phyloP scores from a whole-genome alignment of 2,797 vertebrate genomes.

The Onychomys leucogaster region DNA sequence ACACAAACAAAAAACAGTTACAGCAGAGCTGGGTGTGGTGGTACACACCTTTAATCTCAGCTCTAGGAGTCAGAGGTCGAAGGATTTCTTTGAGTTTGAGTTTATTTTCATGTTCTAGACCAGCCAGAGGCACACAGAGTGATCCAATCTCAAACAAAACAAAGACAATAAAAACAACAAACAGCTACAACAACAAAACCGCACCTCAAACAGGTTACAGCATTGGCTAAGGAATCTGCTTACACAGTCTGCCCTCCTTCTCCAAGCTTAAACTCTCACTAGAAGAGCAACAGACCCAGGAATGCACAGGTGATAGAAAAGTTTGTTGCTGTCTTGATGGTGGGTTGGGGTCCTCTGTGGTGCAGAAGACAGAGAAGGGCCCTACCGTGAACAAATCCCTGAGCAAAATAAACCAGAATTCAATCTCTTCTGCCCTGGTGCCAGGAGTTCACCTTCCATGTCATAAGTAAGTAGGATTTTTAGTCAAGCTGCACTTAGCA shows the following conservation, averaged over 20 bases:
- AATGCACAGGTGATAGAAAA: too few relatives aligned
- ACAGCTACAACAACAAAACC: not conserved
- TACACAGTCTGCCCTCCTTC: not conserved
- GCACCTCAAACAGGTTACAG: fast-evolving
- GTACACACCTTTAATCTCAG: not conserved
- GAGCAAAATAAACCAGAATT: not conserved
- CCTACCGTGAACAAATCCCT: not conserved
- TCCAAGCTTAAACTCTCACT: not conserved
- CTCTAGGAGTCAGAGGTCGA: not conserved
- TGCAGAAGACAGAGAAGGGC: not conserved
- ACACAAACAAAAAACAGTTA: too few relatives aligned
- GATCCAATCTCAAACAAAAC: not conserved
- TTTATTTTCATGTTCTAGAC: not conserved
- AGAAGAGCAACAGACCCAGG: not conserved
- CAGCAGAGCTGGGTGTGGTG: not conserved
- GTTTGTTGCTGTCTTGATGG: too few relatives aligned
- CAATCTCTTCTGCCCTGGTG: not conserved
- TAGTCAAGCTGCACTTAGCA: not conserved
- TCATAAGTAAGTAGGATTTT: not conserved
- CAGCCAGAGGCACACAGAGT: not conserved
- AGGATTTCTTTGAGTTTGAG: not conserved
- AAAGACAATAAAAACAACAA: not conserved
- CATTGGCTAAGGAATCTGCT: not conserved
- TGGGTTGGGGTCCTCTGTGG: not conserved
- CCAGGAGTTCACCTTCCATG: not conserved